Percentiles rank a stretch among this genome's conserved stretches.
phyloP scores from a whole-genome alignment of 2,113 vertebrate genomes.

The Nestor notabilis region DNA sequence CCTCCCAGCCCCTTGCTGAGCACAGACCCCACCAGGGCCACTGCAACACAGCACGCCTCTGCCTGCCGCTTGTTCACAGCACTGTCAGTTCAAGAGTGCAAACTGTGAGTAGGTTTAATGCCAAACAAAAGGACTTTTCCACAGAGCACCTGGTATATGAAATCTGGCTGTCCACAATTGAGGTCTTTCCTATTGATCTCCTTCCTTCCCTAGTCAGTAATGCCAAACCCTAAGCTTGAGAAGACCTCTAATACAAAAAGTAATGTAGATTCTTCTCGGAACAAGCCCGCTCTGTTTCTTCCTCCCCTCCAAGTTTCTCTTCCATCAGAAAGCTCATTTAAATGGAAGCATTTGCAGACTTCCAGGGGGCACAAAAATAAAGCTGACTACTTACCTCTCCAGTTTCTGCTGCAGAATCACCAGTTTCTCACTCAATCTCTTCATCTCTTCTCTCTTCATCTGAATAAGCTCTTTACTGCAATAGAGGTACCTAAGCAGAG shows the following conservation, averaged over 20 bases:
- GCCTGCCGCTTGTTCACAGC: background rate
- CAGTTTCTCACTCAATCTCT: conserved; percentile 85
- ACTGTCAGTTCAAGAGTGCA: too few species aligned
- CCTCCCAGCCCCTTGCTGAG: background rate
- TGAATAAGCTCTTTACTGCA: conserved; percentile 86
- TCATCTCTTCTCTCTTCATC: conserved; percentile 85
- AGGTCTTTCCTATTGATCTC: background rate
- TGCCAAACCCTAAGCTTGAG: background rate
- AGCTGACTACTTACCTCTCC: conserved; percentile 79
- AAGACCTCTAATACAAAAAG: background rate
- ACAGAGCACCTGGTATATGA: background rate
- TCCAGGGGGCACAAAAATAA: background rate
- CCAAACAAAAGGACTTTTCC: background rate
- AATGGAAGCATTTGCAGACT: background rate
- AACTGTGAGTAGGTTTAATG: background rate
- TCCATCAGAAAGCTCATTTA: background rate
- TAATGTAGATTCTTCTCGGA: background rate
- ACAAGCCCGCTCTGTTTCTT: background rate
- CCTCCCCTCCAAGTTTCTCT: background rate
- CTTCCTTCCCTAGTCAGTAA: too few species aligned
- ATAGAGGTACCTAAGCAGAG: conserved; percentile 86
- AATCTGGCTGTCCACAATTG: background rate
- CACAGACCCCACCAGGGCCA: background rate
- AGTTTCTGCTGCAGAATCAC: conserved; percentile 86
- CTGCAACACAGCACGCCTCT: background rate